phyloP scores from a whole-genome alignment of 2,113 vertebrate species.

The Poecile atricapillus region DNA sequence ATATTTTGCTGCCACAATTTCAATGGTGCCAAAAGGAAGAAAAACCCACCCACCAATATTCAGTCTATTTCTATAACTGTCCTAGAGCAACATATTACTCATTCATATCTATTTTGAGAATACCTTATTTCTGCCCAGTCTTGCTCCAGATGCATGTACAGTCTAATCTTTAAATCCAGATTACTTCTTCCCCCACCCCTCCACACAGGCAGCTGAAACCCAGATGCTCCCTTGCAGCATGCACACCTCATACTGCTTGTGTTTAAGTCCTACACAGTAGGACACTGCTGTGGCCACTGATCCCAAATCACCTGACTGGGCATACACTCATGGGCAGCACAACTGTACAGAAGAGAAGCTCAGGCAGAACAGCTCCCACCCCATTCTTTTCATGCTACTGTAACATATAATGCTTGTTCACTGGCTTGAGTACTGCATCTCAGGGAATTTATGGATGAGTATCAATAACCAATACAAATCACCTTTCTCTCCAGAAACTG shows the following conservation, averaged over 20 bases:
- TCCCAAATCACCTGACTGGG: background rate
- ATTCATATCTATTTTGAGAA: background rate
- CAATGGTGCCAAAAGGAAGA: background rate
- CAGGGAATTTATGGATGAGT: background rate
- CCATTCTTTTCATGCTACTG: background rate
- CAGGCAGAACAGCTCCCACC: background rate
- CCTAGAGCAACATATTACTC: background rate
- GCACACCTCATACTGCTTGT: background rate
- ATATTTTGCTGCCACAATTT: background rate
- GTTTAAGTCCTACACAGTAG: background rate
- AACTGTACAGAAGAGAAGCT: background rate
- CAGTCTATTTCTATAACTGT: background rate
- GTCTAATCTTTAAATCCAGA: background rate
- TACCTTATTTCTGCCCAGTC: background rate
- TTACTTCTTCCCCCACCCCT: too few species aligned
- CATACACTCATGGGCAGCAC: background rate
- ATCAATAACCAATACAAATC: conserved; percentile 5
- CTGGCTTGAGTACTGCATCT: background rate
- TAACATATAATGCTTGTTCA: background rate
- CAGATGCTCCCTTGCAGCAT: background rate
- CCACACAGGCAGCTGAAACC: background rate
- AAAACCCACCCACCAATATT: background rate
- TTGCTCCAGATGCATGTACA: background rate
- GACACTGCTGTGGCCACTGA: background rate
- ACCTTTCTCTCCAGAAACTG: conserved; percentile 89